Conservation (phyloP, 2,113 vertebrate species). For the Scopus umbretta region DNA sequence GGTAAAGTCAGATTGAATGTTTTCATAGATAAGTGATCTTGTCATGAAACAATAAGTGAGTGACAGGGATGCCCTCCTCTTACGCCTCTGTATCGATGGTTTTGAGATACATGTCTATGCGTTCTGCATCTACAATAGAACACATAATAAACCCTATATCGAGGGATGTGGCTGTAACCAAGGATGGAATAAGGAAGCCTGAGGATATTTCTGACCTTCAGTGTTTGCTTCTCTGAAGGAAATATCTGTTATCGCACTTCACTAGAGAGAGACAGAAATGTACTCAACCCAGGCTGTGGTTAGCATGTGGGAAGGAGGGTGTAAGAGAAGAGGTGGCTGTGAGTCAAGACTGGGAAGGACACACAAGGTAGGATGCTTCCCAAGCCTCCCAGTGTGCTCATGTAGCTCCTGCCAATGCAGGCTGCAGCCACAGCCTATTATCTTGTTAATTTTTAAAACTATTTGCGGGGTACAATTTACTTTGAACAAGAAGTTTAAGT, state of each 20-base stretch:
- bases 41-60: not conserved
- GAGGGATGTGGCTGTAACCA: not conserved
- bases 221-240: not conserved
- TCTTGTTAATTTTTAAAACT: not conserved
- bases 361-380: not conserved
- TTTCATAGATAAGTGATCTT: not conserved
- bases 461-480: not conserved
- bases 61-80: not conserved
- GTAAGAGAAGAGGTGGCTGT: not conserved
- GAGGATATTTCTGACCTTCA: not conserved
- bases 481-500: not conserved
- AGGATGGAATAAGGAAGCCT: not conserved
- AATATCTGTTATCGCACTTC: not conserved
- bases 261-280: not conserved
- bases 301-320: not conserved
- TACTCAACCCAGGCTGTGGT: not conserved
- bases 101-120: not conserved
- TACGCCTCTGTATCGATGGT: not conserved
- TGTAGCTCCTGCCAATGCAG: not conserved
- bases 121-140: not conserved
- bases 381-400: not conserved
- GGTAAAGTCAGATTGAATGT: constrained; percentile 13
- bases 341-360: not conserved
- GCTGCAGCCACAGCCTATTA: not conserved
- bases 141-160: not conserved